Conservation (phyloP, 30 jellyfish, hydroid and myxozoan species). For the Pseudorhiza aurosa region DNA sequence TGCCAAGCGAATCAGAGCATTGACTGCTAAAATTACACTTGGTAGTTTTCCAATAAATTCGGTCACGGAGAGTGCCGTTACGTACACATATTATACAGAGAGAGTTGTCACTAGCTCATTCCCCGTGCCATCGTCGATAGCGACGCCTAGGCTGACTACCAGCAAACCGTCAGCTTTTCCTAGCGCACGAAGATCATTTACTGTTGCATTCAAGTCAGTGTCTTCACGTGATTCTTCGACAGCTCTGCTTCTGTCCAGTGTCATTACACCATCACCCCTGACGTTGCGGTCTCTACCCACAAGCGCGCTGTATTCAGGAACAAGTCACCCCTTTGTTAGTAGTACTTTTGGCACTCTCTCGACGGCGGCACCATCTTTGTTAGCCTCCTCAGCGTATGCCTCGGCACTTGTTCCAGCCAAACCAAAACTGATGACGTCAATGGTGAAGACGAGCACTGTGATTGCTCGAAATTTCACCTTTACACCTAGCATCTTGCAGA, state of each 20-base stretch:
- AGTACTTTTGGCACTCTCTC: background rate
- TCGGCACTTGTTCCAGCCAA: background rate
- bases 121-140: background rate
- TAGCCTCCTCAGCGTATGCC: background rate
- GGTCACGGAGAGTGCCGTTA: conserved; percentile 26
- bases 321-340: background rate
- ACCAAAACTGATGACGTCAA: conserved; percentile 14
- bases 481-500: conserved; percentile 43
- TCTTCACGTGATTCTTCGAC: background rate
- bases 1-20: conserved; percentile 28
- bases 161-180: background rate
- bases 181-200: background rate
- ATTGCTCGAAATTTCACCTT: conserved; percentile 12
- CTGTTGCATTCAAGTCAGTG: background rate
- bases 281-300: background rate
- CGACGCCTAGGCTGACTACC: background rate
- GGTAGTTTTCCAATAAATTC: conserved; percentile 45
- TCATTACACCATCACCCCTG: background rate
- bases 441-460: conserved; percentile 46
- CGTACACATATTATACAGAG: conserved; percentile 35
- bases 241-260: background rate
- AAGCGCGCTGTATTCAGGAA: background rate
- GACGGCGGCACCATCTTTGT: background rate
- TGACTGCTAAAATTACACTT: conserved; percentile 57
- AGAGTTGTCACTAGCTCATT: conserved; percentile 13